A percentile compares a stretch with the other conserved stretches of the same genome.
Conservation (phyloP, 2,113 vertebrate species). For the Nyctibius bracteatus region DNA sequence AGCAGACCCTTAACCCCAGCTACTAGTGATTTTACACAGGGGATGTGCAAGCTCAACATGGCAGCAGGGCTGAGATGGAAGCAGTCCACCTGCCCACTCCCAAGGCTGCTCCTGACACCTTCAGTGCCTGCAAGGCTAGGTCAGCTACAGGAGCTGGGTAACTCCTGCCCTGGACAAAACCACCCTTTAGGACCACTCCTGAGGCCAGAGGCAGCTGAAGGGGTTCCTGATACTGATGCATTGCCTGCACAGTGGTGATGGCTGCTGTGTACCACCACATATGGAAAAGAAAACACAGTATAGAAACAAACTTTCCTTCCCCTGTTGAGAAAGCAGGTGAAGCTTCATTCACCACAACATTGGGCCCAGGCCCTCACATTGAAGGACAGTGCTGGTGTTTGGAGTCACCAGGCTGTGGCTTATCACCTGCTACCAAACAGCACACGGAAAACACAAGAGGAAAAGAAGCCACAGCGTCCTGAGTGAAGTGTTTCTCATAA, state of each 20-base stretch:
- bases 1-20: background rate
- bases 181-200: background rate
- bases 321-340: background rate
- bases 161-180: background rate
- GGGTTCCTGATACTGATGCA: background rate
- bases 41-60: rapidly evolving
- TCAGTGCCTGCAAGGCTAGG: background rate
- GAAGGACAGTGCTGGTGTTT: background rate
- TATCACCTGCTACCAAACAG: background rate
- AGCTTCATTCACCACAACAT: background rate
- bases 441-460: background rate
- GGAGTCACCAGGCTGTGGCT: background rate
- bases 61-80: background rate
- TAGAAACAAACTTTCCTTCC: background rate
- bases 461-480: background rate
- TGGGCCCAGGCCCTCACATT: background rate
- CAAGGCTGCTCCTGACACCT: background rate
- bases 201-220: background rate
- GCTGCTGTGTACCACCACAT: background rate
- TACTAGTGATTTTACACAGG: background rate
- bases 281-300: background rate
- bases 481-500: background rate
- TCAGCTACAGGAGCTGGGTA: background rate
- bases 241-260: background rate
- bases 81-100: background rate